Conservation (phyloP, 2,797 vertebrate genomes). For the Malurus splendens region DNA sequence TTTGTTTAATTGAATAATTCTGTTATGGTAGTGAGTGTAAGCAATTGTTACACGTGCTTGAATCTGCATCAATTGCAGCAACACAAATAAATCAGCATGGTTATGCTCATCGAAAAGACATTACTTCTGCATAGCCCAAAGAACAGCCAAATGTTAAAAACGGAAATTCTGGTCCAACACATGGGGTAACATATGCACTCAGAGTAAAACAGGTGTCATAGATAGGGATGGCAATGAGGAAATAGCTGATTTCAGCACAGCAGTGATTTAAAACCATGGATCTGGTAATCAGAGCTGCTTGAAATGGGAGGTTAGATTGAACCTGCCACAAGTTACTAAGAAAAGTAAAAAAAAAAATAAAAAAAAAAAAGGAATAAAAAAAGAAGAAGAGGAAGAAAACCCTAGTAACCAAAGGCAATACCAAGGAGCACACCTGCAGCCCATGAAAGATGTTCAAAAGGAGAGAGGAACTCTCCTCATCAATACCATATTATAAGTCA, state of each 20-base stretch:
- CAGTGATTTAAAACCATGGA: background rate
- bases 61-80: background rate
- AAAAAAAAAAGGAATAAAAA: too few species aligned
- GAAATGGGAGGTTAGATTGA: background rate
- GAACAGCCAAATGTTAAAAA: background rate
- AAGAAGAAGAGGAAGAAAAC: background rate
- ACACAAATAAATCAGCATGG: background rate
- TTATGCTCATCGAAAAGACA: background rate
- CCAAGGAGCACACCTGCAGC: background rate
- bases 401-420: background rate
- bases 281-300: background rate
- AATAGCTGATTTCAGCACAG: background rate
- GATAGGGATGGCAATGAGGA: background rate
- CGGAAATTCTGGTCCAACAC: slow-evolving; percentile 4
- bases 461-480: background rate
- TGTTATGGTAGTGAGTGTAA: background rate
- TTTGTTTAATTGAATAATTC: background rate
- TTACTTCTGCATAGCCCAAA: background rate
- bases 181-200: slow-evolving; percentile 14
- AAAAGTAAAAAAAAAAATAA: background rate
- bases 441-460: background rate
- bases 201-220: slow-evolving; percentile 10
- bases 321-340: background rate
- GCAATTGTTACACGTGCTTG: background rate
- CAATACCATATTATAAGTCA: rapidly evolving